Evolutionary conservation across 2,797 vertebrate genomes (phyloP).

Genomic region (Sebastes umbrosus): DNA sequence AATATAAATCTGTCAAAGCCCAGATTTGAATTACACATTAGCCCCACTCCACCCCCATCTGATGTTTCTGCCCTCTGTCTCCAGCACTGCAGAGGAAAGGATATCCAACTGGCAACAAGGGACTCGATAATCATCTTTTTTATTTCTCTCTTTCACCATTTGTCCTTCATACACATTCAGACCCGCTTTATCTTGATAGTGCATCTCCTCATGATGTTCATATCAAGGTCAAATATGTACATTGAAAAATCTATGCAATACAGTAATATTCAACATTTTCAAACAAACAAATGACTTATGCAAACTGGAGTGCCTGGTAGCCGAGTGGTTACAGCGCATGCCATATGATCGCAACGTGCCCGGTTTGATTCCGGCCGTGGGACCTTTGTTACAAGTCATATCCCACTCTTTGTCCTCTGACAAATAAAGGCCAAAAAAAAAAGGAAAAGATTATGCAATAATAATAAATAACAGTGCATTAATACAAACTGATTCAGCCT

Average conservation of each 20-base stretch:
- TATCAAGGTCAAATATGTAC: background rate
- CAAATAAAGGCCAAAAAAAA: too few relatives aligned
- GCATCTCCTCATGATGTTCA: background rate
- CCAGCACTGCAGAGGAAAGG: constrained; percentile 7
- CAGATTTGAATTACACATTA: constrained; percentile 35
- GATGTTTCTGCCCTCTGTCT: constrained; percentile 1
- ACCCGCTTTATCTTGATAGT: background rate
- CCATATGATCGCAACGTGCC: background rate
- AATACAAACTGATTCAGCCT: too few relatives aligned
- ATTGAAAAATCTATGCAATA: background rate
- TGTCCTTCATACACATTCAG: background rate
- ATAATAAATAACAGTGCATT: too few relatives aligned
- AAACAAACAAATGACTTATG: background rate
- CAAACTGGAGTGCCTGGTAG: background rate
- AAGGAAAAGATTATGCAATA: too few relatives aligned
- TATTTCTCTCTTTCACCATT: background rate
- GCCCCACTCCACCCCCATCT: background rate
- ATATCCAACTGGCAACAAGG: background rate
- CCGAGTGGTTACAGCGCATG: background rate
- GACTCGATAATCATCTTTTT: constrained; percentile 1
- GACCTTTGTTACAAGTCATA: background rate
- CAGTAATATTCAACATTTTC: background rate
- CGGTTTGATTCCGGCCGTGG: background rate
- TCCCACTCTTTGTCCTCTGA: background rate
- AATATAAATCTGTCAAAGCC: constrained; percentile 56